These are phyloP conservation scores for Passer montanus DNA, from an alignment of 2,113 vertebrate genomes.

Conservation along the genomic window DNA sequence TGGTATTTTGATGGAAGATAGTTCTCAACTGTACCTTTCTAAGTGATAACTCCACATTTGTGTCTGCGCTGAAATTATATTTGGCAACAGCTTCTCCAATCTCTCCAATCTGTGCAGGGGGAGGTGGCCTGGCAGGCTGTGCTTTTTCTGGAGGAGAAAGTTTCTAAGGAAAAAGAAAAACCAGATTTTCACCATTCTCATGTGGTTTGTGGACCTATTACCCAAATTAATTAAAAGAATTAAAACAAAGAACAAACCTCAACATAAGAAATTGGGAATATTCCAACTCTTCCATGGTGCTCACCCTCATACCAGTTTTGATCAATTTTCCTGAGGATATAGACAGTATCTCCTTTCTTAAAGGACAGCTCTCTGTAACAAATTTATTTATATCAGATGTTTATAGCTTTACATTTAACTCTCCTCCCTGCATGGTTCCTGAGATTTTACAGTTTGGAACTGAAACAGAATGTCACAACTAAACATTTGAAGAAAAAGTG, in stretches of 20 bases:
- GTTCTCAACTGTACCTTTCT: conserved; percentile 82
- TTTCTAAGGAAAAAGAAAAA: conserved; percentile 75
- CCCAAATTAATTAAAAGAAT: not conserved
- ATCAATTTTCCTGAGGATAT: conserved; percentile 98
- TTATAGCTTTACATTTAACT: not conserved
- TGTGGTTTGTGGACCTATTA: not conserved
- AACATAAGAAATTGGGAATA: conserved; percentile 96
- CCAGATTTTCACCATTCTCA: not conserved
- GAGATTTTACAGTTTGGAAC: not conserved
- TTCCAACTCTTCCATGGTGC: conserved; percentile 89
- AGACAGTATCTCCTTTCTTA: conserved; percentile 95
- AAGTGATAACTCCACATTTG: conserved; percentile 94
- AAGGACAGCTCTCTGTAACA: conserved; percentile 94
- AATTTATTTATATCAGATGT: conserved; percentile 28
- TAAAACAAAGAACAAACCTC: conserved; percentile 79
- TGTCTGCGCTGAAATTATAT: conserved; percentile 96
- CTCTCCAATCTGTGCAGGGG: conserved; percentile 90
- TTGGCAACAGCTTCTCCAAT: conserved; percentile 95
- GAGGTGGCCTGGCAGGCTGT: conserved; percentile 92
- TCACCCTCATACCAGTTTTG: conserved; percentile 99
- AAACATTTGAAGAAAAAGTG: not conserved
- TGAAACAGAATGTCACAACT: not conserved
- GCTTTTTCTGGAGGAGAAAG: conserved; percentile 86
- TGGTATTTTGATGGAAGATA: not conserved
- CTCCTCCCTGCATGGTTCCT: not conserved